phyloP scores from a whole-genome alignment of 2,888 invertebrate species.

The Empis stercorea region DNA sequence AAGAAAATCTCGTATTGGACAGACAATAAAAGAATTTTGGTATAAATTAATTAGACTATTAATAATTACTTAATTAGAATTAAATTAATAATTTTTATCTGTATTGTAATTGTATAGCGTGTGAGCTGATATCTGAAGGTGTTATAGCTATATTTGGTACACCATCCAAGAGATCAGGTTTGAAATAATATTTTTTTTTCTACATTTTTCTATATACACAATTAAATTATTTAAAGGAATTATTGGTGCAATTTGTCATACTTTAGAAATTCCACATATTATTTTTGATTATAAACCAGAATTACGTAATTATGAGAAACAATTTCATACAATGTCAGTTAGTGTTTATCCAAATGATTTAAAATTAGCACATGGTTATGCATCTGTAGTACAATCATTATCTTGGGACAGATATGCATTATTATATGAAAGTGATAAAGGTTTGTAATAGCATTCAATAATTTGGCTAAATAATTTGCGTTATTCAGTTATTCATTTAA shows the following conservation, averaged over 20 bases:
- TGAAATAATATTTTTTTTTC: constrained; percentile 22
- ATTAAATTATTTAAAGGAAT: too few species aligned
- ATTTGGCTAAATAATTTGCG: too few species aligned
- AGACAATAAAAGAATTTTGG: too few species aligned
- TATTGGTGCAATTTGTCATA: constrained; percentile 44
- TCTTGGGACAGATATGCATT: constrained; percentile 71
- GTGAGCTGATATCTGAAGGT: constrained; percentile 6
- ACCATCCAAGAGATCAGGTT: constrained; percentile 36
- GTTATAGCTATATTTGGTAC: constrained; percentile 50
- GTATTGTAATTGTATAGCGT: constrained; percentile 17
- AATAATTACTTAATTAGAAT: too few species aligned
- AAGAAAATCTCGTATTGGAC: too few species aligned
- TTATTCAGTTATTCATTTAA: too few species aligned
- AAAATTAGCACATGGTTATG: constrained; percentile 53
- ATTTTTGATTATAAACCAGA: constrained; percentile 46
- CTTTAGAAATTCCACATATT: constrained; percentile 50
- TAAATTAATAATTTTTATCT: too few species aligned
- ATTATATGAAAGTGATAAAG: constrained; percentile 71
- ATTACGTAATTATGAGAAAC: constrained; percentile 31
- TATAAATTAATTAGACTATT: too few species aligned
- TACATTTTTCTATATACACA: not conserved
- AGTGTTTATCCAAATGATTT: constrained; percentile 59
- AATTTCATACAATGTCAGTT: constrained; percentile 43
- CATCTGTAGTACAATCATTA: constrained; percentile 57
- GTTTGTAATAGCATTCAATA: constrained; percentile 35